Conservation (phyloP, 2,113 vertebrate genomes). For the Odontesthes bonariensis region DNA sequence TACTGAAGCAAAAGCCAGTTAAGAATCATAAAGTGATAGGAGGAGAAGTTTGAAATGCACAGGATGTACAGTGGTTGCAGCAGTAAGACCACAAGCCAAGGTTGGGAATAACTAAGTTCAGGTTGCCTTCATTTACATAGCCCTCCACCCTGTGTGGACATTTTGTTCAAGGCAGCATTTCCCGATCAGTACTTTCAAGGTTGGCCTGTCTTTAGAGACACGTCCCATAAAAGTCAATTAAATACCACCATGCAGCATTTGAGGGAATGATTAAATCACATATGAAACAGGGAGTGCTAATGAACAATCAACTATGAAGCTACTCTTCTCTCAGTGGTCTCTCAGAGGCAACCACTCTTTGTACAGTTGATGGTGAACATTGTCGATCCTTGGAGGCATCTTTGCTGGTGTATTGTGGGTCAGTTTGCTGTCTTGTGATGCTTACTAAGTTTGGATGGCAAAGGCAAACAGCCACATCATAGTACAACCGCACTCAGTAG, state of each 20-base stretch:
- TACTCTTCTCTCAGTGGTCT: constrained; percentile 2
- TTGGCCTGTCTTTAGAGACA: constrained; percentile 45
- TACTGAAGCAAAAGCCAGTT: not conserved
- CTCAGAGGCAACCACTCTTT: constrained; percentile 2
- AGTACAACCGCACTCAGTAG: not conserved
- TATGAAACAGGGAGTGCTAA: constrained; percentile 42
- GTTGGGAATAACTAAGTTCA: constrained; percentile 13
- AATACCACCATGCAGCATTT: constrained; percentile 30
- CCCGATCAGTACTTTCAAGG: constrained; percentile 53
- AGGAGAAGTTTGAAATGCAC: constrained; percentile 12
- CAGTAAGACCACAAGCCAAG: constrained; percentile 19
- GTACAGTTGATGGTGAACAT: not conserved
- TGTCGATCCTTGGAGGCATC: not conserved
- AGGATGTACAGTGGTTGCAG: not conserved
- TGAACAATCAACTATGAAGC: constrained; percentile 26
- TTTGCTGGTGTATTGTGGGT: not conserved
- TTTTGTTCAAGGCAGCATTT: constrained; percentile 50
- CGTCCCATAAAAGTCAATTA: constrained; percentile 58
- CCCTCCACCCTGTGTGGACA: constrained; percentile 21
- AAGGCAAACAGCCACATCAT: constrained; percentile 8
- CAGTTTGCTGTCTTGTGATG: not conserved
- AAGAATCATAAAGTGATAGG: not conserved
- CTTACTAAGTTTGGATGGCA: not conserved
- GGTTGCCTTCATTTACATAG: constrained; percentile 45
- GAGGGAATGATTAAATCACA: constrained; percentile 45